These are phyloP conservation scores for Lithobates sylvaticus DNA, from an alignment of 2,797 vertebrate genomes.

Conservation along the genomic window DNA sequence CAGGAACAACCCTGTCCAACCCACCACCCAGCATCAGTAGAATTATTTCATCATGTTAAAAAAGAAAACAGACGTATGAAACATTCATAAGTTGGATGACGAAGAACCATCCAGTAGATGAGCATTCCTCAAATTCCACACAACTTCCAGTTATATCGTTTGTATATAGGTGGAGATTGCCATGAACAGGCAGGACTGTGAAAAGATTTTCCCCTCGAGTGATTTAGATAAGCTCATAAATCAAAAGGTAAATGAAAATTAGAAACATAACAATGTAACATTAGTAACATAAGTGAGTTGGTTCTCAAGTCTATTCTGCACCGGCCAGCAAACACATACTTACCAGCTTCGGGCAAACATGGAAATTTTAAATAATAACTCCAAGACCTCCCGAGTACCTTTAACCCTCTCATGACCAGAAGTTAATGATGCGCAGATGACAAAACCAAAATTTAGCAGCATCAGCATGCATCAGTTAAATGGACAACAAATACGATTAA, in stretches of 20 bases:
- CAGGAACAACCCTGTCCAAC: too few species aligned
- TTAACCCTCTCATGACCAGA: neutral
- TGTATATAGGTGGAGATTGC: neutral
- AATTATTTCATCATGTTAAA: too few species aligned
- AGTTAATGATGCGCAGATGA: neutral
- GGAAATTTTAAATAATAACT: neutral
- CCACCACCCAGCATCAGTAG: too few species aligned
- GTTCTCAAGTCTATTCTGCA: neutral
- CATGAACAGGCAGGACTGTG: neutral
- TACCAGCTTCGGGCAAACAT: neutral
- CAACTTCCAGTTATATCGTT: neutral
- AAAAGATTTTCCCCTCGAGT: neutral
- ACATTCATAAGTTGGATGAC: too few species aligned
- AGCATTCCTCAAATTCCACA: neutral
- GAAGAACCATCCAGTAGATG: neutral
- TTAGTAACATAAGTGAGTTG: neutral
- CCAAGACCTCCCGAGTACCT: too few species aligned
- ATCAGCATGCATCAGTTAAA: neutral
- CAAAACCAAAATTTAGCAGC: neutral
- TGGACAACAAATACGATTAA: neutral
- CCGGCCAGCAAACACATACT: neutral
- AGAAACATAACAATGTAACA: neutral
- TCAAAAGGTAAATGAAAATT: neutral
- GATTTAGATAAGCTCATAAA: slow-evolving; percentile 2
- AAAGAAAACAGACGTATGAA: too few species aligned